Evolutionary conservation across 2,888 invertebrate species (phyloP).

Genomic region (Eurytoma adleriae): DNA sequence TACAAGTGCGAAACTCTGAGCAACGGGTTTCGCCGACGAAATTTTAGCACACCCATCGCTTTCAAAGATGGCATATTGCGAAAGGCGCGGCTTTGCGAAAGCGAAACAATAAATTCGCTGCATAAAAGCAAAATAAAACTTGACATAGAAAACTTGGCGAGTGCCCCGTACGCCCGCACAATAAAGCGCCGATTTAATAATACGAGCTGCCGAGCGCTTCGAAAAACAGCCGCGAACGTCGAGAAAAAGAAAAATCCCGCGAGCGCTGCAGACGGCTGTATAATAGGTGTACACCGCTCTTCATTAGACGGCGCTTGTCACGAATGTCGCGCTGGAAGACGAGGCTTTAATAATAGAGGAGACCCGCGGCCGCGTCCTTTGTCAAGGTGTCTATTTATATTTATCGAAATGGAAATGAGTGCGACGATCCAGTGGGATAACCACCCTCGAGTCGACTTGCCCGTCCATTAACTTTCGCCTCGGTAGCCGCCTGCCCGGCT

Average conservation of each 20-base stretch:
- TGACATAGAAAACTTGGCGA: conserved; percentile 1
- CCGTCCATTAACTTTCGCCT: conserved; percentile 20
- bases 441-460: conserved; percentile 17
- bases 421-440: conserved; percentile 33
- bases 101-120: background rate
- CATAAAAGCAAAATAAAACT: background rate
- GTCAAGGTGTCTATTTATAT: conserved; percentile 56
- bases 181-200: conserved; percentile 1
- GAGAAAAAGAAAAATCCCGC: background rate
- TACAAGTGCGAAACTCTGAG: too few relatives aligned
- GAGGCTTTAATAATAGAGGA: background rate
- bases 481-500: background rate
- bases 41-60: too few relatives aligned
- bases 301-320: background rate
- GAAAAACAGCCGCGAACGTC: background rate
- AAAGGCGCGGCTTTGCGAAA: background rate
- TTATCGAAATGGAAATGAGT: conserved; percentile 49
- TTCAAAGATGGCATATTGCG: background rate
- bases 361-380: conserved; percentile 35
- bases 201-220: background rate
- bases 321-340: conserved; percentile 3
- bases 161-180: background rate
- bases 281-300: background rate
- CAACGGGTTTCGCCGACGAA: too few relatives aligned
- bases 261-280: background rate